These are phyloP conservation scores for Drosophila lutescens DNA, from an alignment of 2,888 invertebrate species.

Conservation along the genomic window DNA sequence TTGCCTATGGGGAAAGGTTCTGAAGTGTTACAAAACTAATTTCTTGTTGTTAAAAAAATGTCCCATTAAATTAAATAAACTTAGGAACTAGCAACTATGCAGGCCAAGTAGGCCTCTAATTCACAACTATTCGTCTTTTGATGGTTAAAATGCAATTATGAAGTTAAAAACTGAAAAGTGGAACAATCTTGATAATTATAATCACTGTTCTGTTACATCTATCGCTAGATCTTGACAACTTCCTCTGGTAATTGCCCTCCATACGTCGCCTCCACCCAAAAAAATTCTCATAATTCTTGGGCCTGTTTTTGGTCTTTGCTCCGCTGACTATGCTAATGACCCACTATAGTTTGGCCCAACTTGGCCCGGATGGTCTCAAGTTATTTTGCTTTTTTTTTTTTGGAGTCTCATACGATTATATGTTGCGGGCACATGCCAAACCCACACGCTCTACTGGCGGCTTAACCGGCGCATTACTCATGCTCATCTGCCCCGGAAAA, in stretches of 20 bases:
- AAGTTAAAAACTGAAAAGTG: slow-evolving; percentile 7
- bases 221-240: slow-evolving; percentile 27
- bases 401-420: slow-evolving; percentile 28
- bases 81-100: background rate
- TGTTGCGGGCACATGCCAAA: slow-evolving; percentile 49
- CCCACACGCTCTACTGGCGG: slow-evolving; percentile 49
- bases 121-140: background rate
- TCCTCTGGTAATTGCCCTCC: slow-evolving; percentile 24
- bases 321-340: slow-evolving; percentile 65
- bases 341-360: slow-evolving; percentile 21
- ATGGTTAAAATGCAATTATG: slow-evolving; percentile 25
- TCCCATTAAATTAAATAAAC: background rate
- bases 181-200: slow-evolving; percentile 27
- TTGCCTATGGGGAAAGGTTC: no score
- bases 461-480: slow-evolving; percentile 43
- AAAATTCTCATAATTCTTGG: slow-evolving; percentile 26
- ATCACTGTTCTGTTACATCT: slow-evolving; percentile 9
- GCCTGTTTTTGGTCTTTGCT: slow-evolving; percentile 36
- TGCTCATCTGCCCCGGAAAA: slow-evolving; percentile 55
- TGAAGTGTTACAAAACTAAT: no score
- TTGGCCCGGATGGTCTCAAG: slow-evolving; percentile 26
- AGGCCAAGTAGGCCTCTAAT: slow-evolving; percentile 1
- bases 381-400: slow-evolving; percentile 14
- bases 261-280: slow-evolving; percentile 19
- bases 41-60: background rate